A percentile compares a stretch with the other conserved stretches of the same genome.
phyloP scores from a whole-genome alignment of 2,113 vertebrate species.

The Neogobius melanostomus region DNA sequence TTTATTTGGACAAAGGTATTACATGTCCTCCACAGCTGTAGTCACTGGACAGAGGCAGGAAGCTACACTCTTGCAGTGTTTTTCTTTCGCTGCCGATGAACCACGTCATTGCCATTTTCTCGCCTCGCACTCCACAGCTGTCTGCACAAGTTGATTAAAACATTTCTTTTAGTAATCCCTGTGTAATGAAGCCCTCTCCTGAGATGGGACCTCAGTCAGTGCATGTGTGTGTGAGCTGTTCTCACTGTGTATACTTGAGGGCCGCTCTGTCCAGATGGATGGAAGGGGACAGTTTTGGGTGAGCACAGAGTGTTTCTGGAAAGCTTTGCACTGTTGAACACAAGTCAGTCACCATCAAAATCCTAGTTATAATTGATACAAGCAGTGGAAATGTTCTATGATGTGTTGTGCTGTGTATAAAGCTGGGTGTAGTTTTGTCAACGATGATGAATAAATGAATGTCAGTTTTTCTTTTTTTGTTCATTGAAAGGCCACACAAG shows the following conservation, averaged over 20 bases:
- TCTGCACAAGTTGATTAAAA: constrained; percentile 77
- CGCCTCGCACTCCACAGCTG: constrained; percentile 72
- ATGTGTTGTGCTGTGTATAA: neutral
- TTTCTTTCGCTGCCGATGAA: constrained; percentile 71
- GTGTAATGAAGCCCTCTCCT: constrained; percentile 75
- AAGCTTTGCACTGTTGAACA: constrained; percentile 43
- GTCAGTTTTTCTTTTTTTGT: constrained; percentile 3
- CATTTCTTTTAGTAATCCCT: constrained; percentile 75
- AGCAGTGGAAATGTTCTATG: neutral
- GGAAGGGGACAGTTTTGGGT: constrained; percentile 28
- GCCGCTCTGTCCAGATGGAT: constrained; percentile 64
- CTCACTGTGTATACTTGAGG: constrained; percentile 38
- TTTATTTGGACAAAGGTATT: constrained; percentile 5
- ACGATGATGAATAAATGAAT: neutral
- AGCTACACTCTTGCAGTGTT: constrained; percentile 50
- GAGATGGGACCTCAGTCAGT: constrained; percentile 49
- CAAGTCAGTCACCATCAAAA: constrained; percentile 61
- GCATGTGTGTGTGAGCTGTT: neutral
- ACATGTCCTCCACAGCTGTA: constrained; percentile 64
- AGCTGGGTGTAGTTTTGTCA: neutral
- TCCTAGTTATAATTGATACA: constrained; percentile 16
- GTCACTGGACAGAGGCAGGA: constrained; percentile 54
- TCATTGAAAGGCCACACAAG: neutral
- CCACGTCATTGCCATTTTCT: constrained; percentile 76
- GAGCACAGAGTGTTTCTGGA: constrained; percentile 45